Conservation (phyloP, 2,113 vertebrate genomes). For the Brachypteracias leptosomus region DNA sequence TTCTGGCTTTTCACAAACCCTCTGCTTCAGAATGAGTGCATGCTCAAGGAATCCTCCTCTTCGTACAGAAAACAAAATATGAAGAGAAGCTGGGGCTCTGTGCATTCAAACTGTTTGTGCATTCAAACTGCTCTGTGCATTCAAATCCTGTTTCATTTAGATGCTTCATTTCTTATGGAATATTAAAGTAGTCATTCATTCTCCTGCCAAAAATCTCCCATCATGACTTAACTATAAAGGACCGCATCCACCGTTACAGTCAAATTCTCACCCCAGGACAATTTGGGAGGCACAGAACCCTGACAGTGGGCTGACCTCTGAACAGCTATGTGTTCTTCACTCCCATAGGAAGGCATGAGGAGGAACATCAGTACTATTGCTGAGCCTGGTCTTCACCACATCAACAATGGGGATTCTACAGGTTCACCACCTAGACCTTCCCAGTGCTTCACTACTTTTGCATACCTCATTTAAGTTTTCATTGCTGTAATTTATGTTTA, state of each 20-base stretch:
- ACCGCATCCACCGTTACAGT: not conserved
- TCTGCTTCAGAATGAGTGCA: not conserved
- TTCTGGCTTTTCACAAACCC: not conserved
- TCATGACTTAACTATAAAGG: not conserved
- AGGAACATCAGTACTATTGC: not conserved
- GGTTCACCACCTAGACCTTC: not conserved
- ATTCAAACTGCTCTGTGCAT: not conserved
- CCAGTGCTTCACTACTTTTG: not conserved
- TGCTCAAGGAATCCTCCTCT: not conserved
- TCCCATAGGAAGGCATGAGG: not conserved
- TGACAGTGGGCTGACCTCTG: not conserved
- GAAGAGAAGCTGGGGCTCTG: not conserved
- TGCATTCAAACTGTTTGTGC: not conserved
- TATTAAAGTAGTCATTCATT: not conserved
- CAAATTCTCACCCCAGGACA: not conserved
- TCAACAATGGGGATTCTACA: not conserved
- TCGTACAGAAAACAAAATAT: not conserved
- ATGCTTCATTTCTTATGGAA: not conserved
- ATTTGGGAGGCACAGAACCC: not conserved
- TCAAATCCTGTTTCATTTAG: not conserved
- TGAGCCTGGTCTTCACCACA: not conserved
- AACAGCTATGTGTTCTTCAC: not conserved
- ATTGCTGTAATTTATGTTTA: not conserved
- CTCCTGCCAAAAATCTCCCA: not conserved
- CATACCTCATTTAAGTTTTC: not conserved